A percentile compares a stretch with the other conserved stretches of the same genome.
phyloP scores from a whole-genome alignment of 2,113 vertebrate genomes.

The Gnathonemus echidnorhynchus region DNA sequence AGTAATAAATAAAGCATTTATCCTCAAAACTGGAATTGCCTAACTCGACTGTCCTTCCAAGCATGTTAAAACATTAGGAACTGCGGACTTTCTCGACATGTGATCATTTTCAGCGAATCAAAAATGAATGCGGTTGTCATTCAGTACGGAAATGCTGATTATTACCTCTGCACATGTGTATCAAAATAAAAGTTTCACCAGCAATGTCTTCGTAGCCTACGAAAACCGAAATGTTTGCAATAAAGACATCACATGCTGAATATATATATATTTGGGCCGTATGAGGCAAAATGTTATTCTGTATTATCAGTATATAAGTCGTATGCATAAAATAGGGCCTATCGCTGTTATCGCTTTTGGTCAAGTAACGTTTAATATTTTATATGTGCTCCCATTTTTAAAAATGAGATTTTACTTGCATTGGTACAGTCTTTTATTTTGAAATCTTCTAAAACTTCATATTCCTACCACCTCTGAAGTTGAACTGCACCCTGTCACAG shows the following conservation, averaged over 20 bases:
- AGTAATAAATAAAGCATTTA: background rate
- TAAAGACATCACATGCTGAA: background rate
- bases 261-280: background rate
- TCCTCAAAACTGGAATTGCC: background rate
- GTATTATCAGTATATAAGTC: background rate
- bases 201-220: background rate
- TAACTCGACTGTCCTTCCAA: background rate
- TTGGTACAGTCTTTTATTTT: slow-evolving; percentile 14
- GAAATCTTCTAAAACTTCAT: background rate
- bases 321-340: background rate
- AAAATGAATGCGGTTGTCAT: background rate
- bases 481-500: background rate
- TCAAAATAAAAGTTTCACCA: slow-evolving; percentile 6
- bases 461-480: background rate
- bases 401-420: background rate
- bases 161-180: background rate
- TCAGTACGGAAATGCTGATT: background rate
- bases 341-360: background rate
- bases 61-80: background rate
- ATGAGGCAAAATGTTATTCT: background rate
- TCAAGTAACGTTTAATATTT: background rate
- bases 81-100: background rate
- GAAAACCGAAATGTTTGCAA: background rate
- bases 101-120: background rate
- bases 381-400: background rate